Evolutionary conservation across 2,113 vertebrate genomes (phyloP).

Genomic region (Oreochromis spilurus): DNA sequence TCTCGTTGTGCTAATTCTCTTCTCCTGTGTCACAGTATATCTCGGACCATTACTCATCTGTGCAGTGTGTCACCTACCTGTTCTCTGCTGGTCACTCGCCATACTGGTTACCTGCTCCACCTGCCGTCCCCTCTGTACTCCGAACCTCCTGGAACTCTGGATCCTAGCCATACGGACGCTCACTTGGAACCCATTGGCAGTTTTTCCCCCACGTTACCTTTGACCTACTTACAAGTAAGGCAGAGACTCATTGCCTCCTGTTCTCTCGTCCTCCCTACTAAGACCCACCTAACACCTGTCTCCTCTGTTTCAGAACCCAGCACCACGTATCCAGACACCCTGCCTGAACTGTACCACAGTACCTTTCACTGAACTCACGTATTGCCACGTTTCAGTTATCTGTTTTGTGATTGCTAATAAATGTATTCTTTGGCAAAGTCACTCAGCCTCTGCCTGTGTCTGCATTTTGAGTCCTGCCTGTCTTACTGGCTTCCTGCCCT

Average conservation of each 20-base stretch:
- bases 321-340: neutral
- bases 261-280: neutral
- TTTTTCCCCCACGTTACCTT: rapidly evolving
- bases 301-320: neutral
- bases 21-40: neutral
- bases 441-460: neutral
- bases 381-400: neutral
- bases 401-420: neutral
- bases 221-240: neutral
- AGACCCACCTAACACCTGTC: neutral
- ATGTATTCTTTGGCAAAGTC: neutral
- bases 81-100: neutral
- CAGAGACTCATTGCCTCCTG: neutral
- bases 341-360: neutral
- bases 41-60: neutral
- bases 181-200: neutral
- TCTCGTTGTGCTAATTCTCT: neutral
- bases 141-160: neutral
- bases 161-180: neutral
- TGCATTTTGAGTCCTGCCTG: neutral
- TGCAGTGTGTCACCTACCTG: neutral
- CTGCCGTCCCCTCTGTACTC: neutral
- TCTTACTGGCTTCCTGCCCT: neutral
- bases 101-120: neutral
- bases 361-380: neutral